phyloP scores from a whole-genome alignment of 2,888 invertebrate species.

The Lottia scabra region DNA sequence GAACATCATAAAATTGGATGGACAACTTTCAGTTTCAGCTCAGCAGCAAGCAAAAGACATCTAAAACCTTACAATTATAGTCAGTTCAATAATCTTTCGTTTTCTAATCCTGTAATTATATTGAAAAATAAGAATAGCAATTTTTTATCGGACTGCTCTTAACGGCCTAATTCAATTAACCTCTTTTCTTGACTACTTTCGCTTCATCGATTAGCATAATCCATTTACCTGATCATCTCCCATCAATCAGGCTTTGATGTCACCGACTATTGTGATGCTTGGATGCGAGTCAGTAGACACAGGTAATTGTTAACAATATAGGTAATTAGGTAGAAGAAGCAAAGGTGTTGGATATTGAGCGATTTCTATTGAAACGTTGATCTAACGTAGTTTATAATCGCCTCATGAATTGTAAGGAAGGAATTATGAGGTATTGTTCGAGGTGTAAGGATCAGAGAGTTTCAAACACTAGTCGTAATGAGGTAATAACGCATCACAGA shows the following conservation, averaged over 20 bases:
- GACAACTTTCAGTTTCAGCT: too few species aligned
- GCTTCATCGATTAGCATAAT: conserved; percentile 1
- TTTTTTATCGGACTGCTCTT: background rate
- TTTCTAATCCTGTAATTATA: too few species aligned
- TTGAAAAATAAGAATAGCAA: background rate
- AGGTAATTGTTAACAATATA: background rate
- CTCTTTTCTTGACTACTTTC: background rate
- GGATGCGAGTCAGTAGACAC: background rate
- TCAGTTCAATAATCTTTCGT: too few species aligned
- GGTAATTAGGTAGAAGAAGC: background rate
- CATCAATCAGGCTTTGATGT: background rate
- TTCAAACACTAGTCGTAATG: background rate
- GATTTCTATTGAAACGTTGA: background rate
- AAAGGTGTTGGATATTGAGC: conserved; percentile 2
- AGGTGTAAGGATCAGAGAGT: background rate
- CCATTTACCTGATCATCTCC: background rate
- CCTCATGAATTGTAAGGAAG: background rate
- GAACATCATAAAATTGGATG: too few species aligned
- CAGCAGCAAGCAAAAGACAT: too few species aligned
- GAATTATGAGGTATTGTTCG: background rate
- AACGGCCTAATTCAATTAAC: background rate
- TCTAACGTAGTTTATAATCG: background rate
- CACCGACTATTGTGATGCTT: background rate
- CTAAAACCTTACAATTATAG: too few species aligned
- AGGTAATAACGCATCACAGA: background rate